Evolutionary conservation across 2,888 invertebrate genomes (phyloP).

Genomic region (Cenopis cana): DNA sequence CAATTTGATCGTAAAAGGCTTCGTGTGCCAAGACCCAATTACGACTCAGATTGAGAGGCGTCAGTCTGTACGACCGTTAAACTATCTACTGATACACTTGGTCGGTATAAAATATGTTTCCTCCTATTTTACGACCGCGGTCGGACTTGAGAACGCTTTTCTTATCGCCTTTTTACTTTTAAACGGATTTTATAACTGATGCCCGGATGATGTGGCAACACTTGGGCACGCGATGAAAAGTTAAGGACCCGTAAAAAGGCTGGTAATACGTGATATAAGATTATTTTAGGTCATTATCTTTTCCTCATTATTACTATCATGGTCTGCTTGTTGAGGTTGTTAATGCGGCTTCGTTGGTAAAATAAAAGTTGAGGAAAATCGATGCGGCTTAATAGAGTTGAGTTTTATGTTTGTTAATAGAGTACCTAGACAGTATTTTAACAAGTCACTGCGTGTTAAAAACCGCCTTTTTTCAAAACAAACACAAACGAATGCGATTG

Average conservation of each 20-base stretch:
- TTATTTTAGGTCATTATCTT: slow-evolving; percentile 6
- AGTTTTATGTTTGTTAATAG: no score
- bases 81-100: slow-evolving; percentile 52
- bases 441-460: no score
- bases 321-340: background rate
- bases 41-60: slow-evolving; percentile 67
- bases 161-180: slow-evolving; percentile 35
- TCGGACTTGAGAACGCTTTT: slow-evolving; percentile 13
- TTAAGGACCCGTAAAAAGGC: slow-evolving; percentile 21
- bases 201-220: slow-evolving; percentile 38
- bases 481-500: no score
- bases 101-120: slow-evolving; percentile 41
- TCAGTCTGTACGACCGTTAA: slow-evolving; percentile 64
- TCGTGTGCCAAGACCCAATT: slow-evolving; percentile 68
- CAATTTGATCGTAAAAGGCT: slow-evolving; percentile 70
- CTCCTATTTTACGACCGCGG: slow-evolving; percentile 34
- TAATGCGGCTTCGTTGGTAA: background rate
- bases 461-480: no score
- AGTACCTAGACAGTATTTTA: no score
- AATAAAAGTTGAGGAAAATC: no score
- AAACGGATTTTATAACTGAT: slow-evolving; percentile 38
- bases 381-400: no score
- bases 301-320: background rate
- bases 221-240: slow-evolving; percentile 30
- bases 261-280: slow-evolving; percentile 10